phyloP scores from a whole-genome alignment of 2,888 invertebrate species.

The Acanthosepion lycidas region DNA sequence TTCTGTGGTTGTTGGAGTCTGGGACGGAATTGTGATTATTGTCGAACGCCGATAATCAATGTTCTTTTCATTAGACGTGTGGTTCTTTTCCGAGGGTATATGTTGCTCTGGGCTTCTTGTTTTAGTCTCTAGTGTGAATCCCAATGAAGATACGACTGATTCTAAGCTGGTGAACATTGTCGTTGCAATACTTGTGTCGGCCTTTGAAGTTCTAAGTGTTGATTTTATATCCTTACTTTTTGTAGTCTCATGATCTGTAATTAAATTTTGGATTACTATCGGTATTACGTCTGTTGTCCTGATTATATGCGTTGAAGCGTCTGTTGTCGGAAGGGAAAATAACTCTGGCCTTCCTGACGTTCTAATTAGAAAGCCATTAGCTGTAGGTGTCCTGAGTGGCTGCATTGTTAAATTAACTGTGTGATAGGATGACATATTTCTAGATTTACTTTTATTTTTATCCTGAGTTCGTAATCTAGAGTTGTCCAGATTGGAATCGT shows the following conservation, averaged over 20 bases:
- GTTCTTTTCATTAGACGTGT: not conserved
- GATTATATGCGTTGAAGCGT: not conserved
- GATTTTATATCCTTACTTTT: not conserved
- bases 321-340: not conserved
- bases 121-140: not conserved
- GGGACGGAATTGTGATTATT: not conserved
- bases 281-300: not conserved
- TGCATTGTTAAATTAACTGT: not conserved
- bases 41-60: not conserved
- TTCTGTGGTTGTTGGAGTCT: not conserved
- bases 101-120: not conserved
- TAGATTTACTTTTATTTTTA: not conserved
- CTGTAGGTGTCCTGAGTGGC: not conserved
- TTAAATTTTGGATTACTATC: not conserved
- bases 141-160: not conserved
- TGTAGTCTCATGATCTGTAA: not conserved
- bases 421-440: not conserved
- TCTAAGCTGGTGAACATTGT: not conserved
- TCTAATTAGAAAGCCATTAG: not conserved
- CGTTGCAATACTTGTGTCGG: not conserved
- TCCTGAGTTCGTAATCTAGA: not conserved
- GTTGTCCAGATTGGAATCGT: not conserved
- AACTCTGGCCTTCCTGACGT: not conserved
- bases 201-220: too few species aligned
- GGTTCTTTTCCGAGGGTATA: not conserved